Conservation (phyloP, 2,888 invertebrate species). For the Syrphus vitripennis region DNA sequence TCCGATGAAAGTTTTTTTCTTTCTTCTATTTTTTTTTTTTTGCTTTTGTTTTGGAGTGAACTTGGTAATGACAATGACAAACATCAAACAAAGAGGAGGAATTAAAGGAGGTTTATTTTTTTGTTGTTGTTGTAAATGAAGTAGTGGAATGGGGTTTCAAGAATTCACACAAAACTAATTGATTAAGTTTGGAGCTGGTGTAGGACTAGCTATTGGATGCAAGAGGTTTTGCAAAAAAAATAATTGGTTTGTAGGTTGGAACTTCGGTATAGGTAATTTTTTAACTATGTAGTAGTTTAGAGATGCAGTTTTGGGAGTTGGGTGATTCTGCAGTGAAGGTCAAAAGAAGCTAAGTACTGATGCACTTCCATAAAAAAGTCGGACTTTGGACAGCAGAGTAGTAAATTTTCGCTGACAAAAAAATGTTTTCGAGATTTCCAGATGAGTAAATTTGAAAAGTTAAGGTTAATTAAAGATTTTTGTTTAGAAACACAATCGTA, state of each 20-base stretch:
- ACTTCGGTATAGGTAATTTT: too few species aligned
- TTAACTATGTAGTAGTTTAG: too few species aligned
- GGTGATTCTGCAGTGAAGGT: too few species aligned
- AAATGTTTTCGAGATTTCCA: too few species aligned
- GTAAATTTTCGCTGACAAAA: too few species aligned
- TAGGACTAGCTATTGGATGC: neutral
- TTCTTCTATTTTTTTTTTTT: neutral
- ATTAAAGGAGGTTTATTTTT: neutral
- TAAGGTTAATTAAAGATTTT: too few species aligned
- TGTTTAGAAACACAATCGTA: too few species aligned
- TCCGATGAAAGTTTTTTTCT: neutral
- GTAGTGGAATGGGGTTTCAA: constrained; percentile 11
- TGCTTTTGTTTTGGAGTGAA: constrained; percentile 19
- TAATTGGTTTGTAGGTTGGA: neutral
- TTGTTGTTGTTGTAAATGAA: neutral
- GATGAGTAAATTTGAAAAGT: too few species aligned
- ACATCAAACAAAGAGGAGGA: constrained; percentile 17
- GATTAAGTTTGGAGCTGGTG: constrained; percentile 4
- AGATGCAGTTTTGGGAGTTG: too few species aligned
- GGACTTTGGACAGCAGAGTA: too few species aligned
- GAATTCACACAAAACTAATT: constrained; percentile 54
- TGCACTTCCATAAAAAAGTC: too few species aligned
- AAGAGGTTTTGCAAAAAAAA: neutral
- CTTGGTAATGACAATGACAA: constrained; percentile 58
- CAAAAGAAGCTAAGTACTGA: too few species aligned